These are phyloP conservation scores for Psophia crepitans DNA, from an alignment of 2,113 vertebrate genomes.

Conservation along the genomic window DNA sequence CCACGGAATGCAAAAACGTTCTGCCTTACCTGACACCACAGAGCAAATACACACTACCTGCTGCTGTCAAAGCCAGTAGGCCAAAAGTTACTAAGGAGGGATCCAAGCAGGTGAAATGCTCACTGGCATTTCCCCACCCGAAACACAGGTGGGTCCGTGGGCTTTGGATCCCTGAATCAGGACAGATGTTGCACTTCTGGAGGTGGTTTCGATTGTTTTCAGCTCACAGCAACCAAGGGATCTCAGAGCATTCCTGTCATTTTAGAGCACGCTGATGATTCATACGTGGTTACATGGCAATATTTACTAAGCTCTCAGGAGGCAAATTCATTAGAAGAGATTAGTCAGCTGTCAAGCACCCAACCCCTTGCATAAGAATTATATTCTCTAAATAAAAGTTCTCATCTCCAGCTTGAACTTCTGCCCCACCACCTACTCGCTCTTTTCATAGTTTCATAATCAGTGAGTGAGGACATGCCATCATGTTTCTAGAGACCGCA, in stretches of 20 bases:
- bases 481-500: not conserved
- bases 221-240: not conserved
- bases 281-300: constrained; percentile 22
- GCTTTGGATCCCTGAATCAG: not conserved
- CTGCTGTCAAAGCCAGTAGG: not conserved
- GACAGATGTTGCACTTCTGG: not conserved
- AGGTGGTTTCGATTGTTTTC: not conserved
- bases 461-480: not conserved
- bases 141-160: not conserved
- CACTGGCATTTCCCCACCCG: not conserved
- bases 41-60: fast-evolving
- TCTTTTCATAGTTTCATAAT: not conserved
- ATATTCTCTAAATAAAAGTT: not conserved
- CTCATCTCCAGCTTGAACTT: not conserved
- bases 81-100: not conserved
- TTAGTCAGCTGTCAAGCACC: constrained; percentile 34
- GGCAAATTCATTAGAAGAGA: not conserved
- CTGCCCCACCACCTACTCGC: not conserved
- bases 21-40: not conserved
- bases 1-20: fast-evolving
- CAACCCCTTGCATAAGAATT: not conserved
- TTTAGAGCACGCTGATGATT: not conserved
- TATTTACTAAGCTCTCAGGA: constrained; percentile 40
- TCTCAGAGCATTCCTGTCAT: not conserved
- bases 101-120: not conserved